A percentile compares a stretch with the other conserved stretches of the same genome.
phyloP scores from a whole-genome alignment of 1,140 invertebrate genomes.

The Acromyrmex charruanus region DNA sequence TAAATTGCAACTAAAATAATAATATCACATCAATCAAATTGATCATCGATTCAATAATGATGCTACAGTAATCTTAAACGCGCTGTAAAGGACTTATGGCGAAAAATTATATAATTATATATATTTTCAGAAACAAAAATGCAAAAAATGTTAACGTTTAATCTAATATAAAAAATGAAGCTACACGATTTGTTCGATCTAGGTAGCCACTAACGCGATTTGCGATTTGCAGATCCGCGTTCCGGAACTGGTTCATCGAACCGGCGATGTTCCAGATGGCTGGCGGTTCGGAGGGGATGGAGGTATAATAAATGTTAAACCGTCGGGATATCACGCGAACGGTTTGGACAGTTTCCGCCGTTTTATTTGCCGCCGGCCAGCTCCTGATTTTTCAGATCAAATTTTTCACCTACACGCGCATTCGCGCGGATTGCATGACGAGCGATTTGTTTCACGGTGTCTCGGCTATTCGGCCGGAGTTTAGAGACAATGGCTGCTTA shows the following conservation, averaged over 20 bases:
- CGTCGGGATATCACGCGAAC: conserved; percentile 12
- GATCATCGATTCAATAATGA: too few species aligned
- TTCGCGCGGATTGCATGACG: conserved; percentile 1
- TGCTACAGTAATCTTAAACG: too few species aligned
- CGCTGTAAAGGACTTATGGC: too few species aligned
- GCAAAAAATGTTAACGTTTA: not conserved
- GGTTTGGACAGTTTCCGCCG: conserved; percentile 7
- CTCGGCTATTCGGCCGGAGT: conserved; percentile 12
- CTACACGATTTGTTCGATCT: not conserved
- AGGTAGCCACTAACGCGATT: not conserved
- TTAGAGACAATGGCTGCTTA: conserved; percentile 66
- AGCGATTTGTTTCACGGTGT: conserved; percentile 26
- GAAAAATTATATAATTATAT: too few species aligned
- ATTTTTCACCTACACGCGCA: not conserved
- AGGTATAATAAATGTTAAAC: not conserved
- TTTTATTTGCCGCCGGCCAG: not conserved
- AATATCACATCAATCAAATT: too few species aligned
- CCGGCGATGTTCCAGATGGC: not conserved
- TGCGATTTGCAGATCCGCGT: conserved; percentile 30
- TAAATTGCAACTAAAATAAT: too few species aligned
- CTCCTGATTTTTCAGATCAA: too few species aligned
- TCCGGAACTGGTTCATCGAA: conserved; percentile 41
- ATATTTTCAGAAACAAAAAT: not conserved
- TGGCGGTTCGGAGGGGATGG: not conserved
- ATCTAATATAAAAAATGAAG: not conserved